phyloP scores from a whole-genome alignment of 1,140 invertebrate species.

The Chrysomallon squamiferum region DNA sequence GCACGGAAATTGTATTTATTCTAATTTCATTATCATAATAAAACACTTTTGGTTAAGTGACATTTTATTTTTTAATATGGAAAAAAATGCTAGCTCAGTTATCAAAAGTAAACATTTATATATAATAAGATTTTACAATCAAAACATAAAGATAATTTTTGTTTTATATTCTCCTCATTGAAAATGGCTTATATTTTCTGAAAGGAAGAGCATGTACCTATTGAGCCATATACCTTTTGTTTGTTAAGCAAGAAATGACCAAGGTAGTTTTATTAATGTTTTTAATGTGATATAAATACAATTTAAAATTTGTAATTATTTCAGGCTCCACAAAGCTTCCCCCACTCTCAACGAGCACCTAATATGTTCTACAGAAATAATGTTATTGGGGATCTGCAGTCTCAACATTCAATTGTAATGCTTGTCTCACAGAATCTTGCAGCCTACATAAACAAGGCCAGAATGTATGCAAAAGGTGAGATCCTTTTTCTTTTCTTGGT shows the following conservation, averaged over 20 bases:
- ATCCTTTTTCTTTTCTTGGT: constrained; percentile 12
- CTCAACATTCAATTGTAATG: constrained; percentile 90
- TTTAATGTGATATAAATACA: no score
- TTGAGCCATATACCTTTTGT: no score
- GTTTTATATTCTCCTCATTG: no score
- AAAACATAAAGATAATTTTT: no score
- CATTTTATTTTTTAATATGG: neutral
- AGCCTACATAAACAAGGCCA: constrained; percentile 86
- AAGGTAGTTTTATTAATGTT: no score
- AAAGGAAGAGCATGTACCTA: no score
- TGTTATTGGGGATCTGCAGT: constrained; percentile 91
- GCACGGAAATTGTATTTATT: neutral
- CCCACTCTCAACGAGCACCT: constrained; percentile 66
- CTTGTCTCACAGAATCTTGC: constrained; percentile 93
- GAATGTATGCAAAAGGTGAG: constrained; percentile 73
- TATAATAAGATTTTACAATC: no score
- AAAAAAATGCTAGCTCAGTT: no score
- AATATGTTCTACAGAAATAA: constrained; percentile 71
- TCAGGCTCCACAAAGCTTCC: constrained; percentile 73
- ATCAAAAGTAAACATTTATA: no score
- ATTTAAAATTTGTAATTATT: no score
- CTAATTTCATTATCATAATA: neutral
- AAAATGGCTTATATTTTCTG: no score
- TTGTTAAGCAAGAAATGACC: no score
- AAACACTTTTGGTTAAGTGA: neutral